Conservation (phyloP, 2,113 vertebrate genomes). For the Tringa solitaria region DNA sequence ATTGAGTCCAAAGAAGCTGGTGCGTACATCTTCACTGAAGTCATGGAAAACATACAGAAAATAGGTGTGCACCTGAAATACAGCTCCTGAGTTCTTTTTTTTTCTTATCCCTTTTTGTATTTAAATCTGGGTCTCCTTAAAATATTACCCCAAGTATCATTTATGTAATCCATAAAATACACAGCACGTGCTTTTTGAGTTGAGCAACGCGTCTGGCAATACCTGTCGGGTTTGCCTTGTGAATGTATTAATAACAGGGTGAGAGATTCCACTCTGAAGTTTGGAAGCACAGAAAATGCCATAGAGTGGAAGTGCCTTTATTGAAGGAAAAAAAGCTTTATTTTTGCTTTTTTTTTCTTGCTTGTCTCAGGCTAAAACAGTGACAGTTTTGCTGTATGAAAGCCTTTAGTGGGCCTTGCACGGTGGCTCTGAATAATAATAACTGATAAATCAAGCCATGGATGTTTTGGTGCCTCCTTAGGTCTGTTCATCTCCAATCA, state of each 20-base stretch:
- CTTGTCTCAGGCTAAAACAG: neutral
- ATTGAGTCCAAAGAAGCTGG: neutral
- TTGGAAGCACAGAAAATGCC: neutral
- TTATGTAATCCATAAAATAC: neutral
- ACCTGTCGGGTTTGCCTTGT: neutral
- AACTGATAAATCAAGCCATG: rapidly evolving
- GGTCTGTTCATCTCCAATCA: neutral
- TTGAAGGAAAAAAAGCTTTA: neutral
- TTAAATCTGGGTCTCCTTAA: neutral
- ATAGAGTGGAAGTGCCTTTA: neutral
- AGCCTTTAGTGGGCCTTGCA: neutral
- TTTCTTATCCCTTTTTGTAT: neutral
- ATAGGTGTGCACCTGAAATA: no score
- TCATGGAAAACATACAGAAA: rapidly evolving
- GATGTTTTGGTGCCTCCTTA: neutral
- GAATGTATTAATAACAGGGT: neutral
- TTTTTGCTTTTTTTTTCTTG: neutral
- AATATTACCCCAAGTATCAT: neutral
- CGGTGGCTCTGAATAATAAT: neutral
- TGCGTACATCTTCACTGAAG: neutral
- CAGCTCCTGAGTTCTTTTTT: no score
- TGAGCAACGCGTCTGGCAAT: rapidly evolving
- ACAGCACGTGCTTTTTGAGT: neutral
- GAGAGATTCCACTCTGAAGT: no score
- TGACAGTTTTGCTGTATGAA: rapidly evolving